Evolutionary conservation across 2,888 invertebrate species (phyloP), one percentile per base, ranked within the genome.

Genomic region (Xylophagus ater): DNA sequence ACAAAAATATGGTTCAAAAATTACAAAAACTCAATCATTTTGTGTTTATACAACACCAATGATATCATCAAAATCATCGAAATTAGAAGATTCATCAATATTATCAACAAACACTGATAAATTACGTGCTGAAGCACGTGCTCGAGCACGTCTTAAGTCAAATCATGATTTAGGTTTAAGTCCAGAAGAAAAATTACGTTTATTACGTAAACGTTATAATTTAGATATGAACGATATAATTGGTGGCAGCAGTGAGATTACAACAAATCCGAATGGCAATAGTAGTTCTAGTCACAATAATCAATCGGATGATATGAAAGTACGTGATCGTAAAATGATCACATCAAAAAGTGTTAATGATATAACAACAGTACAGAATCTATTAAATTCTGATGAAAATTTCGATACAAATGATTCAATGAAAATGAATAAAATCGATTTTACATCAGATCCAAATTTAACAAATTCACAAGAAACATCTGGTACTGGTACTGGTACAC

Each of bases 161-260:
- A 82, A 84, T 54, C 77, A 79, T 47, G 81, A 84, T 53, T 59
- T 83, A 17, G 80, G 81, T 2, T 64, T 76, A n/a, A 79, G 76
- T 57, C 78, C 76, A 0, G 78, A 79, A 53, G 78, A 79, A 44
- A 76, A 73, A 52, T 63, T 78, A 40, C 66, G 66, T 43, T 61
- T 71, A 38, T 51, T 78, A 13, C 66, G 72, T 9, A 62, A 63
- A 41, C 59, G 64, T 8, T 53, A 52, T 32, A 50, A 55, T 38
- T 45, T 65, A 4, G 59, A 65, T 15, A 47, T 53, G 12, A 55
- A 59, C 14, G 47, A 53, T 23, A 34, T 35, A 36, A 29, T 31
- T 8, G 20, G 42, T 49, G 13, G 17, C 32, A n/a, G n/a, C n/a
- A 4, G 7, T 32, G 38, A 5, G 31, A 21, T 4, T 48, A 50